Base-by-base conservation (phyloP, 2,797 vertebrate species). In the Margarornis squamiger region DNA sequence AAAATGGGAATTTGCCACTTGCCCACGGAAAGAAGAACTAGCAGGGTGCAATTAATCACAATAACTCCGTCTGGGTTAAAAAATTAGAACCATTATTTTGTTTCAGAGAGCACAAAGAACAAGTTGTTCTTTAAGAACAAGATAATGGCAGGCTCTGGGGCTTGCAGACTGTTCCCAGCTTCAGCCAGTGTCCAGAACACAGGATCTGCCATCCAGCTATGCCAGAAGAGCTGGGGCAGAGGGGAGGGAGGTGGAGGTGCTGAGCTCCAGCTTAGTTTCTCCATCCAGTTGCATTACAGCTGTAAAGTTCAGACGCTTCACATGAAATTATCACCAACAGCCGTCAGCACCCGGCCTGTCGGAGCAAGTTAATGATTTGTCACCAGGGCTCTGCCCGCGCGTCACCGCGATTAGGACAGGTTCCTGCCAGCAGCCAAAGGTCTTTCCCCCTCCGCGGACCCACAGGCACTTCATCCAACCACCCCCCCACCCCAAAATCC, bases 351-450 rank as follows among this genome's bases (percentile, higher is more conserved):
- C 88, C 88, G 24, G 95, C 96, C 95, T 97, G 97, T 97, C 96
- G 10, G 73, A 86, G 94, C 92, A 91, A 95, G 96, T 97, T 96
- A 97, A 97, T 93, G 96, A 96, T 96, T 97, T 97, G 97, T 96
- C 96, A 95, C 96, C 81, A 20, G 94, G 93, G 95, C 92, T 93
- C 84, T 86, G 93, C 96, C 96, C 10, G 61, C 43, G 63, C 90
- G 95, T 96, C 96, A 95, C 93, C 27, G 67, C 79, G 89, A 97
- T 97, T 95, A 93, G 63, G 1, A 61, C 73, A 73, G 86, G 63
- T 85, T 74, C 76, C 84, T 34, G 48, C 59, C 95, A 54, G 91
- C 91, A 71, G 93, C 96, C 92, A 82, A 91, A 95, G 93, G 89
- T 86, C 80, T 72, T 14, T 14, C 76, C 84, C 67, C 59, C 24